Percentiles rank a stretch among this genome's conserved stretches.
Conservation (phyloP, 2,888 invertebrate species). For the Zaprionus lineosus region DNA sequence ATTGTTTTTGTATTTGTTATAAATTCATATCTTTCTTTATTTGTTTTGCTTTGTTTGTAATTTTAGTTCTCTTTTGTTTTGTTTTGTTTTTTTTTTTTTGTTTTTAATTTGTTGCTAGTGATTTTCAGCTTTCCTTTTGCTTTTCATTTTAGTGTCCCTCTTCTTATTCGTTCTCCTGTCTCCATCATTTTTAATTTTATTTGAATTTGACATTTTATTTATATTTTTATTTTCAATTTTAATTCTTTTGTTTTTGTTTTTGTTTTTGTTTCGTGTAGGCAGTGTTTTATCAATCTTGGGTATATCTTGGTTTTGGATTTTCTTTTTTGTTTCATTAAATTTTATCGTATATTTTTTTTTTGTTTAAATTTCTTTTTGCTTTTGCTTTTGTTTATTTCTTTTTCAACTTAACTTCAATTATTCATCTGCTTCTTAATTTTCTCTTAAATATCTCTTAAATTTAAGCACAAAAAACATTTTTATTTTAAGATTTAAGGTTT, state of each 20-base stretch:
- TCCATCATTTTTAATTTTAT: constrained; percentile 29
- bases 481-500: constrained; percentile 12
- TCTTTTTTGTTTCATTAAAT: constrained; percentile 18
- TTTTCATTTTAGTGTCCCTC: constrained; percentile 50
- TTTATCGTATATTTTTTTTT: no score
- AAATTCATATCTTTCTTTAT: constrained; percentile 75
- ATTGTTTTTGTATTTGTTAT: constrained; percentile 32
- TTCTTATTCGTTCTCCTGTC: constrained; percentile 21
- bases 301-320: constrained; percentile 41
- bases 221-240: constrained; percentile 33
- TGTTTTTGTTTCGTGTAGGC: constrained; percentile 49
- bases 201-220: constrained; percentile 39
- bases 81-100: constrained; percentile 3
- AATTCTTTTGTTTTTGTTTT: constrained; percentile 36
- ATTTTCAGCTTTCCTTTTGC: constrained; percentile 58
- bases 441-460: constrained; percentile 39
- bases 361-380: constrained; percentile 1
- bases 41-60: constrained; percentile 71
- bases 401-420: constrained; percentile 16
- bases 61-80: no score
- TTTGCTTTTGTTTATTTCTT: constrained; percentile 2
- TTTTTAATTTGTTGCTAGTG: constrained; percentile 71
- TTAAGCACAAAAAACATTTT: constrained; percentile 54
- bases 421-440: constrained; percentile 14
- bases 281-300: constrained; percentile 60